Conservation (phyloP, 2,797 vertebrate species). For the Acrossocheilus fasciatus region DNA sequence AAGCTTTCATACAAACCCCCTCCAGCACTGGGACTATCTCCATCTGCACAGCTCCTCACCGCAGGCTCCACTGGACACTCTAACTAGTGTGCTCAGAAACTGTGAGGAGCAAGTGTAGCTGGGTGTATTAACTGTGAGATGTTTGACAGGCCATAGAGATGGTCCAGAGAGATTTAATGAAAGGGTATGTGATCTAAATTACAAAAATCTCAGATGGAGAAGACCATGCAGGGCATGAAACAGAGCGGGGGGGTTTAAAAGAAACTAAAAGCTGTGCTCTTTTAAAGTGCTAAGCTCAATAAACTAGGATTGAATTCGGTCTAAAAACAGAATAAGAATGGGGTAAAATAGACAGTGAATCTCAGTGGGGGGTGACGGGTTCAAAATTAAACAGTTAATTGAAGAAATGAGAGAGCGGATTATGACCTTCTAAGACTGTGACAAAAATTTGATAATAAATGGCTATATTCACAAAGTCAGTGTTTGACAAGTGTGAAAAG, state of each 20-base stretch:
- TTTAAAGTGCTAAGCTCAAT: constrained; percentile 19
- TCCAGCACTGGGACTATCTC: constrained; percentile 6
- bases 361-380: constrained; percentile 19
- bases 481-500: background rate
- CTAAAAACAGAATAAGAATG: background rate
- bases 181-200: background rate
- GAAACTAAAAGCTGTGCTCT: background rate
- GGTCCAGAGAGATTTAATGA: constrained; percentile 24
- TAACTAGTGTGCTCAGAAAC: constrained; percentile 2
- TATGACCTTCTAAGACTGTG: background rate
- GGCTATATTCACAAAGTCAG: background rate
- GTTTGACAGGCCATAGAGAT: background rate
- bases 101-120: constrained; percentile 2
- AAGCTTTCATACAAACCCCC: background rate
- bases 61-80: background rate
- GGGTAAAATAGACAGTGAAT: constrained; percentile 4
- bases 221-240: background rate
- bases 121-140: constrained; percentile 16
- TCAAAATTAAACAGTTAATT: constrained; percentile 24
- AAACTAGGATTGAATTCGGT: constrained; percentile 18
- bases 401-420: constrained; percentile 26
- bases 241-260: background rate
- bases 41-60: background rate
- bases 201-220: constrained; percentile 3
- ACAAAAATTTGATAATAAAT: background rate